Base-by-base conservation (phyloP, 2,888 invertebrate species). In the Morpho deidamia region DNA sequence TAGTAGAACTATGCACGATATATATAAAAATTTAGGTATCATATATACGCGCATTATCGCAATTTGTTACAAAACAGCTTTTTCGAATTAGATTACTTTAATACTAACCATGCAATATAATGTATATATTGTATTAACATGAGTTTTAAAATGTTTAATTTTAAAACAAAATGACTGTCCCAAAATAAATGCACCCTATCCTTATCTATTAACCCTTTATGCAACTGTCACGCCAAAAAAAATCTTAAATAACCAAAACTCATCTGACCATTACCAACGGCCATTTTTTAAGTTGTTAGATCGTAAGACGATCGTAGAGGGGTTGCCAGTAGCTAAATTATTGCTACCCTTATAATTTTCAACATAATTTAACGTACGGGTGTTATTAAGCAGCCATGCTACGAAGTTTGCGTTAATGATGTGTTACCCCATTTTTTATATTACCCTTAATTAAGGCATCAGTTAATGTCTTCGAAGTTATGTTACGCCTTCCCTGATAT, bases 181-280 rank as follows among this genome's bases (percentile, higher is more conserved):
- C 56, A 38, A 7, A 42, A 48, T 37, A 41, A 11, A 40, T 49
- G 12, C 43, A 39, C 41, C 48, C 51, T 55, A 35, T 53, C 41
- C 48, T 49, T 55, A 35, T 53, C 33, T 34, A 43, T 56, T 49
- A 55, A 60, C 63, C 60, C 60, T 56, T 56, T 50, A 59, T 53
- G 43, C 59, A 61, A 47, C 54, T 56, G 58, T 52, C 59, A 53
- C 41, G 56, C 37, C 47, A 35, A 49, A 49, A 42, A 49, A 58
- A 59, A 56, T 61, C 60, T 55, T 61, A 61, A 66, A 62, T 61
- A 65, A 63, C 64, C 64, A 64, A 60, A 66, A 66, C 40, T 61
- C 65, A 72, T 76, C 74, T 78, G 78, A 76, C 76, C 77, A 77
- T 74, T 70, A 71, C 76, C 74, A 84, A 84, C 86, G 83, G 83